Evolutionary conservation across 2,888 invertebrate species (phyloP).

Genomic region (Muscina levida): DNA sequence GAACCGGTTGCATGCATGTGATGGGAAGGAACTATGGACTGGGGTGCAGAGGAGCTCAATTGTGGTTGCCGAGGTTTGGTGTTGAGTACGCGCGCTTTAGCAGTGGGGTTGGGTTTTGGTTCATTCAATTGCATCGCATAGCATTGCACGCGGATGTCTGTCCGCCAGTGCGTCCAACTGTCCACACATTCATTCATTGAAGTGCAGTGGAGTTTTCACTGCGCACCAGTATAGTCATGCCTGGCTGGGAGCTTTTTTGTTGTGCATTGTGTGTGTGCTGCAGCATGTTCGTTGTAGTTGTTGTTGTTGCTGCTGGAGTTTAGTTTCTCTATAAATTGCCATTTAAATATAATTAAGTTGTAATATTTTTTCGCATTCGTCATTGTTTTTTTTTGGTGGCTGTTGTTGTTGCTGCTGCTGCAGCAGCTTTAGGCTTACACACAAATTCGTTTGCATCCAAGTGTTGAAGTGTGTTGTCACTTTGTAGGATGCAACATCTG

Average conservation of each 20-base stretch:
- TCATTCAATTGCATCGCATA: neutral
- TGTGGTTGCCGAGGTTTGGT: neutral
- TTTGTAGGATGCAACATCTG: neutral
- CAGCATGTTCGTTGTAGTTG: neutral
- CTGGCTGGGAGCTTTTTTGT: too few species aligned
- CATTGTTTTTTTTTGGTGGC: constrained; percentile 2
- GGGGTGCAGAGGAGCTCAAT: neutral
- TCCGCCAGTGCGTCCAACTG: too few species aligned
- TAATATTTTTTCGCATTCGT: constrained; percentile 41
- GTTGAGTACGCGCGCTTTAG: neutral
- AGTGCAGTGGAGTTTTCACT: constrained; percentile 35
- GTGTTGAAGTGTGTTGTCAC: constrained; percentile 53
- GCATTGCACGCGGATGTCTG: constrained; percentile 22
- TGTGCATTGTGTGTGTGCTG: neutral
- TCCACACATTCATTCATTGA: constrained; percentile 53
- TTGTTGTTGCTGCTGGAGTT: constrained; percentile 11
- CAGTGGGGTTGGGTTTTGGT: neutral
- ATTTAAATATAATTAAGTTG: constrained; percentile 62
- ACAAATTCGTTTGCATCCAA: constrained; percentile 46
- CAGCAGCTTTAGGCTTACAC: neutral
- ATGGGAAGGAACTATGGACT: neutral
- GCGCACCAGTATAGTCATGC: constrained; percentile 6
- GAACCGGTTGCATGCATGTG: constrained; percentile 45
- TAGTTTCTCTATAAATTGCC: constrained; percentile 51
- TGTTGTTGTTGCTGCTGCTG: neutral